A percentile compares a stretch with the other conserved stretches of the same genome.
phyloP scores from a whole-genome alignment of 92 coral and sea anemone genomes.

The Porites lobata region DNA sequence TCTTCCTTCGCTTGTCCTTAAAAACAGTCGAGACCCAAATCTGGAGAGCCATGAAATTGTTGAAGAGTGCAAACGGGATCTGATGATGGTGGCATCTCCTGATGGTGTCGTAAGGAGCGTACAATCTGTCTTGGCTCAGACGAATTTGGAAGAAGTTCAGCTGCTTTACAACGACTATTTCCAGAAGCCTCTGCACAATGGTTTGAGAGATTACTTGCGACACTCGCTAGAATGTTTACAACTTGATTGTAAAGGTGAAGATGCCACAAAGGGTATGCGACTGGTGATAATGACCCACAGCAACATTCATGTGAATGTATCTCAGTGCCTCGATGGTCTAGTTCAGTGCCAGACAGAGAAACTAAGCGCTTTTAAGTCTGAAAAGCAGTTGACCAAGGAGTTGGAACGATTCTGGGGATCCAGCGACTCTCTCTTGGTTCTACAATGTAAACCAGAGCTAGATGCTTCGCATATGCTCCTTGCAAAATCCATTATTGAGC shows the following conservation, averaged over 20 bases:
- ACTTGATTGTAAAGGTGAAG: slow-evolving; percentile 26
- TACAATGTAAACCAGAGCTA: slow-evolving; percentile 95
- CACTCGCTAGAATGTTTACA: slow-evolving; percentile 25
- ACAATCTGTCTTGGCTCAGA: slow-evolving; percentile 58
- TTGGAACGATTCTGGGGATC: slow-evolving; percentile 84
- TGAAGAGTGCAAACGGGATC: slow-evolving; percentile 79
- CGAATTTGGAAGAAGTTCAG: slow-evolving; percentile 67
- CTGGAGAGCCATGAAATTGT: slow-evolving; percentile 63
- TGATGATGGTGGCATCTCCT: slow-evolving; percentile 90
- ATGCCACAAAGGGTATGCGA: slow-evolving; percentile 61
- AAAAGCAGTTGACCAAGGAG: slow-evolving; percentile 88
- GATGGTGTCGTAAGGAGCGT: slow-evolving; percentile 90
- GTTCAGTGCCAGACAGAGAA: slow-evolving; percentile 82
- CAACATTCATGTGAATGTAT: slow-evolving; percentile 83
- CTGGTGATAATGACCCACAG: slow-evolving; percentile 77
- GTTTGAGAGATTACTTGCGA: slow-evolving; percentile 69
- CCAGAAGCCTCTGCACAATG: slow-evolving; percentile 80
- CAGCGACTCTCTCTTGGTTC: slow-evolving; percentile 72
- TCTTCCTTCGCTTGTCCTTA: slow-evolving; percentile 89
- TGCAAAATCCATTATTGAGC: slow-evolving; percentile 92
- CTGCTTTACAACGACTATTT: slow-evolving; percentile 71
- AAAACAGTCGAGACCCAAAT: slow-evolving; percentile 61
- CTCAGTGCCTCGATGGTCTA: slow-evolving; percentile 73
- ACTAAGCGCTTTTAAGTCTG: slow-evolving; percentile 94
- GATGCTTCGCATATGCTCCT: slow-evolving; percentile 93